These are phyloP conservation scores for Pogonognathellus flavescens DNA, from an alignment of 1,140 invertebrate species.

Conservation along the genomic window DNA sequence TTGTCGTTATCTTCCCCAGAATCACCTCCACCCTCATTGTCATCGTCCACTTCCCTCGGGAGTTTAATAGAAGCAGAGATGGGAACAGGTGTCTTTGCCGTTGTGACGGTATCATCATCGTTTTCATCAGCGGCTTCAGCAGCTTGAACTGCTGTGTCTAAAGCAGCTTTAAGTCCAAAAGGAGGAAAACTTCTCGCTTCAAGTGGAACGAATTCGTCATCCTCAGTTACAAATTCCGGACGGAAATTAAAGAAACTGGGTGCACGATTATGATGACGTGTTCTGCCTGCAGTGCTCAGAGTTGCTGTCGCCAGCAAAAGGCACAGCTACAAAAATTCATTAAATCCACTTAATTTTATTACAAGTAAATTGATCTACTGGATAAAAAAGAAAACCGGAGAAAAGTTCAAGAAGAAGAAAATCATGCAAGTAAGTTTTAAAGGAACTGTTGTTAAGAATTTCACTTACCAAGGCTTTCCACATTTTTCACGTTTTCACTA, in stretches of 20 bases:
- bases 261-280: not conserved
- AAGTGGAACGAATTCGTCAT: constrained; percentile 8
- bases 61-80: not conserved
- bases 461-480: constrained; percentile 31
- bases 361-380: not conserved
- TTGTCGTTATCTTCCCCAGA: not conserved
- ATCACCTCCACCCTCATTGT: not conserved
- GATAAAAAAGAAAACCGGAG: not conserved
- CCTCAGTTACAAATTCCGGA: not conserved
- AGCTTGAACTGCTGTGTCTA: not conserved
- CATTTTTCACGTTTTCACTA: not conserved
- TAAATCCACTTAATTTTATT: not conserved
- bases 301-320: constrained; percentile 30
- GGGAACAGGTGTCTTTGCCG: too few relatives aligned
- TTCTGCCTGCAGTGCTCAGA: not conserved
- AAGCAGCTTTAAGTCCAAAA: not conserved
- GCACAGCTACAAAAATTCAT: constrained; percentile 34
- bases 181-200: not conserved
- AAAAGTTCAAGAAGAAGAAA: not conserved
- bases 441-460: not conserved
- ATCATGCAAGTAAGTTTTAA: too few relatives aligned
- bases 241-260: constrained; percentile 25
- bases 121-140: not conserved
- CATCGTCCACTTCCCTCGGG: not conserved
- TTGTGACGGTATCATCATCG: not conserved